Evolutionary conservation across 2,113 vertebrate species (phyloP).

Genomic region (Malurus alboscapulatus): DNA sequence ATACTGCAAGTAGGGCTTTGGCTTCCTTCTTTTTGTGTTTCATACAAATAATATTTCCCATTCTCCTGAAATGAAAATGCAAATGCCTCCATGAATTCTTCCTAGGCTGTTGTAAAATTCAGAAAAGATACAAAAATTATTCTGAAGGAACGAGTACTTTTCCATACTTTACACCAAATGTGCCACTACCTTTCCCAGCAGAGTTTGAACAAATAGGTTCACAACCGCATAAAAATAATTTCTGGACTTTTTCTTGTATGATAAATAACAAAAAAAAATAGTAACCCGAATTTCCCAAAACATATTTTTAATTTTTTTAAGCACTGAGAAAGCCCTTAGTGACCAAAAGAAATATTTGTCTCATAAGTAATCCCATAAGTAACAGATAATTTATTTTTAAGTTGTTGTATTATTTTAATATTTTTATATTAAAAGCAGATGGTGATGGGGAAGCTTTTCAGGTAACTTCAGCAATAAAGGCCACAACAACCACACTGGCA

Average conservation of each 20-base stretch:
- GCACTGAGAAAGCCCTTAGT: not conserved
- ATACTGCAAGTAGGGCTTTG: not conserved
- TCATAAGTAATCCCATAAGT: not conserved
- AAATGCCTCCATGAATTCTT: not conserved
- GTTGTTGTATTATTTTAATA: not conserved
- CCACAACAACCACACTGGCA: fast-evolving
- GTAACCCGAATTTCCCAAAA: not conserved
- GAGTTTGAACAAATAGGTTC: not conserved
- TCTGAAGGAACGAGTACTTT: not conserved
- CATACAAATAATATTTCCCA: not conserved
- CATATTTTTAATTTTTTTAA: not conserved
- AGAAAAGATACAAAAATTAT: not conserved
- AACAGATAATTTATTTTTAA: not conserved
- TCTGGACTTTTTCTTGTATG: not conserved
- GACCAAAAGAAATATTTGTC: not conserved
- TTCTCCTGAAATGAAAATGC: not conserved
- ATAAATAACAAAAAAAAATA: not conserved
- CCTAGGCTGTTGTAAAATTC: not conserved
- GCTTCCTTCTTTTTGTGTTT: not conserved
- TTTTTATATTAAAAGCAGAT: not conserved
- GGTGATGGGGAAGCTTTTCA: fast-evolving
- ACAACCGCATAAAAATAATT: not conserved
- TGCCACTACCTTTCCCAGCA: not conserved
- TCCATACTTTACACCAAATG: not conserved
- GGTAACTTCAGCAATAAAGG: not conserved